Conservation (phyloP, 2,113 vertebrate genomes). For the Columba livia region DNA sequence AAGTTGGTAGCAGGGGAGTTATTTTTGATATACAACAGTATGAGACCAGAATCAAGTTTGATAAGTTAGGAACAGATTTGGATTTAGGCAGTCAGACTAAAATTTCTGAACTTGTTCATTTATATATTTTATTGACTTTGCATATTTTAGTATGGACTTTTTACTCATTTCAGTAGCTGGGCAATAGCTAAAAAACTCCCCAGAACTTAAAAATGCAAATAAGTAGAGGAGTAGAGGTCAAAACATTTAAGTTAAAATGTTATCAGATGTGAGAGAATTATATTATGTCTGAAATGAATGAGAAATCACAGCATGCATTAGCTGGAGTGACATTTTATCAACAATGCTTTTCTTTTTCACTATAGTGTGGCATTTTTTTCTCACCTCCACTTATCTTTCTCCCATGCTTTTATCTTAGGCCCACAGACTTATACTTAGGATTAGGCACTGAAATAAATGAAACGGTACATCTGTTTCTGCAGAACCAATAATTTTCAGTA, state of each 20-base stretch:
- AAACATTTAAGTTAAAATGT: not conserved
- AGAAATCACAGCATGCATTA: not conserved
- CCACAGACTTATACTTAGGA: not conserved
- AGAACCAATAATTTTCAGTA: not conserved
- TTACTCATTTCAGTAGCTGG: not conserved
- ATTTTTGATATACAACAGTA: not conserved
- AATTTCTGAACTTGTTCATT: not conserved
- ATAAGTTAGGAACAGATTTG: not conserved
- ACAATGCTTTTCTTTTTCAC: not conserved
- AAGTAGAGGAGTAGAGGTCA: not conserved
- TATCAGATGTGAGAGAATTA: not conserved
- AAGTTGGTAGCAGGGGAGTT: not conserved
- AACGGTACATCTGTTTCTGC: rapidly evolving
- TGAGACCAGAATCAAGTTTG: not conserved
- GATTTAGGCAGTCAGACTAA: not conserved
- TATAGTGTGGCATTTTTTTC: rapidly evolving
- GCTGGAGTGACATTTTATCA: not conserved
- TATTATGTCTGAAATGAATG: not conserved
- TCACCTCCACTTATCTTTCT: not conserved
- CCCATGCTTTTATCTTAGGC: not conserved
- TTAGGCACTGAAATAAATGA: not conserved
- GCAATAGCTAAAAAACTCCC: not conserved
- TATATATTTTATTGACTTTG: not conserved
- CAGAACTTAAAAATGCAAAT: not conserved
- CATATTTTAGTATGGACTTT: not conserved